Conservation (phyloP, 1,140 invertebrate species). For the Halictus rubicundus region DNA sequence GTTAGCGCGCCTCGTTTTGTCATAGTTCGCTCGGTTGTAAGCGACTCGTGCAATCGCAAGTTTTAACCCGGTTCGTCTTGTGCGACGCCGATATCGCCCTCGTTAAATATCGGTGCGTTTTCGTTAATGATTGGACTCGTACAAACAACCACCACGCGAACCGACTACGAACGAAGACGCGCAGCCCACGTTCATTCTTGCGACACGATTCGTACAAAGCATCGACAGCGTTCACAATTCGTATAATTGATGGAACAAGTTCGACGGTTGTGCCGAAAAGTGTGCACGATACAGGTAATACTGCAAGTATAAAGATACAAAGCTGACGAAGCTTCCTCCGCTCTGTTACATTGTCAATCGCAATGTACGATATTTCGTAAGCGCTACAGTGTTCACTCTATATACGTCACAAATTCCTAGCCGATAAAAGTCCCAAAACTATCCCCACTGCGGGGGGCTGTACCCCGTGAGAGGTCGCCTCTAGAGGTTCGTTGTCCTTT, state of each 20-base stretch:
- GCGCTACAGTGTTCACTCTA: too few relatives aligned
- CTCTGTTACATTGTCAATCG: too few relatives aligned
- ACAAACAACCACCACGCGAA: constrained; percentile 11
- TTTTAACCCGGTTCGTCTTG: background rate
- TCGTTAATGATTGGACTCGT: background rate
- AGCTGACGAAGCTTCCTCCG: too few relatives aligned
- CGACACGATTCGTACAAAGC: constrained; percentile 3
- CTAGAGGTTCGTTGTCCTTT: too few relatives aligned
- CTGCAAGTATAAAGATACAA: too few relatives aligned
- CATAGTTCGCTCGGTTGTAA: constrained; percentile 1
- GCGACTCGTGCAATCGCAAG: constrained; percentile 24
- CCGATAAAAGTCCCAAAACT: too few relatives aligned
- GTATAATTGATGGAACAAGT: constrained; percentile 1
- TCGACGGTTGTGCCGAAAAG: background rate
- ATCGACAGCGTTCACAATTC: background rate
- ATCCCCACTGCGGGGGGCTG: too few relatives aligned
- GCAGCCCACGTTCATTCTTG: constrained; percentile 10
- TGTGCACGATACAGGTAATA: too few relatives aligned
- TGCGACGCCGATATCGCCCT: background rate
- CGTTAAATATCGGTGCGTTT: background rate
- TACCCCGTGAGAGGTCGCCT: too few relatives aligned
- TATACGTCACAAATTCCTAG: too few relatives aligned
- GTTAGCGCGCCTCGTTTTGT: constrained; percentile 17
- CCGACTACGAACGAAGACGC: constrained; percentile 15
- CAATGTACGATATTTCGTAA: too few relatives aligned